Percentiles rank a stretch among this genome's conserved stretches.
Evolutionary conservation across 2,888 invertebrate species (phyloP).

Genomic region (Coecobrya sp.): DNA sequence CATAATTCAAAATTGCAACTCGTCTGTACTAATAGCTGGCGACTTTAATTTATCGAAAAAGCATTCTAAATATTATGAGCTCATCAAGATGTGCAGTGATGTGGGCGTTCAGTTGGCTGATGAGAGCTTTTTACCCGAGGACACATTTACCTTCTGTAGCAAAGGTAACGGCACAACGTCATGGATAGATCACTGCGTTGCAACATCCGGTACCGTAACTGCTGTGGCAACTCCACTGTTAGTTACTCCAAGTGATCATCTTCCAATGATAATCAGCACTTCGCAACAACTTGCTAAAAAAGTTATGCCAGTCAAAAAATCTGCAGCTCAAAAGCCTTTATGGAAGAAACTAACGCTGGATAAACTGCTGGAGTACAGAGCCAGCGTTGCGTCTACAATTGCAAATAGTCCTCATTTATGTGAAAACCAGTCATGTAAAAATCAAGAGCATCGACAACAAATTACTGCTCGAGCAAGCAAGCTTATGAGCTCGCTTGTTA

Average conservation of each 20-base stretch:
- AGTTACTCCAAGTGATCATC: constrained; percentile 44
- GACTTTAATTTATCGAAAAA: constrained; percentile 45
- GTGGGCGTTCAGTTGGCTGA: not conserved
- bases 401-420: too few relatives aligned
- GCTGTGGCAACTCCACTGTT: not conserved
- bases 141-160: constrained; percentile 27
- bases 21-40: constrained; percentile 22
- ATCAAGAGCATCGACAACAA: too few relatives aligned
- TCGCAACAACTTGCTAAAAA: not conserved
- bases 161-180: not conserved
- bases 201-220: not conserved
- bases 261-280: not conserved
- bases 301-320: not conserved
- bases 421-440: too few relatives aligned
- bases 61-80: not conserved
- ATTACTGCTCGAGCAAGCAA: too few relatives aligned
- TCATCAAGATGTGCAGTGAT: not conserved
- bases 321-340: not conserved
- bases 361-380: too few relatives aligned
- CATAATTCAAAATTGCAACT: not conserved
- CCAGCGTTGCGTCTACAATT: too few relatives aligned
- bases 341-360: too few relatives aligned
- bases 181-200: constrained; percentile 59
- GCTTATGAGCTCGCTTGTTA: too few relatives aligned
- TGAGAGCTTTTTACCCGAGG: not conserved